These are phyloP conservation scores for Eurytoma adleriae DNA, from an alignment of 2,888 invertebrate species.

Conservation along the genomic window DNA sequence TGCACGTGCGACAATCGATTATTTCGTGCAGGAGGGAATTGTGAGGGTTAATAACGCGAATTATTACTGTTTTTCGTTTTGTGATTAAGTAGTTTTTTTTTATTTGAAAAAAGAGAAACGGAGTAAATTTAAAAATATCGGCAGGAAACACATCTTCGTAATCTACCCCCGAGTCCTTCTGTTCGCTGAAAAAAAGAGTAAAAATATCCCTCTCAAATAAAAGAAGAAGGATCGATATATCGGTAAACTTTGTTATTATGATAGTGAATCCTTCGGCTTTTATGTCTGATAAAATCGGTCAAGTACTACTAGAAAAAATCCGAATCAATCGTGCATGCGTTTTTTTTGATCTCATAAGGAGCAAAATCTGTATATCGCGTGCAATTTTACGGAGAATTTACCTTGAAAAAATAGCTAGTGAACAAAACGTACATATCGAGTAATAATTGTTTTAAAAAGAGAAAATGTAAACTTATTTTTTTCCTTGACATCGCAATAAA, in stretches of 20 bases:
- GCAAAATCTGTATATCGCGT: no score
- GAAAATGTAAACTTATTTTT: no score
- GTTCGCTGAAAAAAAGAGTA: not conserved
- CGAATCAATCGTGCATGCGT: not conserved
- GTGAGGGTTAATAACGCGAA: no score
- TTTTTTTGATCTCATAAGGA: not conserved
- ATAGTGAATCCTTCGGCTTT: slow-evolving; percentile 10
- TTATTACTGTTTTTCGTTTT: not conserved
- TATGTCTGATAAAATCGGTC: slow-evolving; percentile 32
- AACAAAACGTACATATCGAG: no score
- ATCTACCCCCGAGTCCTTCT: not conserved
- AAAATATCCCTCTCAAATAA: not conserved
- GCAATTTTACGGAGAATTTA: no score
- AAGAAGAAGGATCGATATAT: slow-evolving; percentile 27
- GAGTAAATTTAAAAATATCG: not conserved
- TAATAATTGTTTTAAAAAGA: no score
- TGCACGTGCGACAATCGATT: no score
- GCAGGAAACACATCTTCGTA: not conserved
- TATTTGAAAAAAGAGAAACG: not conserved
- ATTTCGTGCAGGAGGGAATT: no score
- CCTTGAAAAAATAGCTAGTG: no score
- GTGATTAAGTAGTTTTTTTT: not conserved
- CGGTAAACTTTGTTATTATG: not conserved
- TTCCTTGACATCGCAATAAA: no score
- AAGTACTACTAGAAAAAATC: not conserved